These are phyloP conservation scores for Cremastinae sp. DNA, from an alignment of 2,888 invertebrate species.

Conservation along the genomic window DNA sequence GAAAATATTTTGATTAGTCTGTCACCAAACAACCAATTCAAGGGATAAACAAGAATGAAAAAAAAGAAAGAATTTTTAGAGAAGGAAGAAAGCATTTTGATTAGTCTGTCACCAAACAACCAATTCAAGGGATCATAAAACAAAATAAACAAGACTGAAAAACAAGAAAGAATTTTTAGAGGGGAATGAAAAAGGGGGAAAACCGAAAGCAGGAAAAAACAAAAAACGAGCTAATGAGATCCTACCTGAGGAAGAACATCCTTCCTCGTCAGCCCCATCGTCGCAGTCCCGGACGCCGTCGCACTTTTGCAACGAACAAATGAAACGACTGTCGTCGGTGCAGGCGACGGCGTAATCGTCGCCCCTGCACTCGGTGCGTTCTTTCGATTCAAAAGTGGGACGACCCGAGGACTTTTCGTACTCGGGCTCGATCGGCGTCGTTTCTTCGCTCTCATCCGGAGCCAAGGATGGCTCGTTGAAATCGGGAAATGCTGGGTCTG, in stretches of 20 bases:
- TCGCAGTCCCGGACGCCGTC: constrained; percentile 85
- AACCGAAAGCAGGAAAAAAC: not conserved
- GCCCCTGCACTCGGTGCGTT: constrained; percentile 79
- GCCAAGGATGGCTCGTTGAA: not conserved
- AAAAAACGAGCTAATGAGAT: constrained; percentile 28
- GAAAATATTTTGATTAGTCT: no score
- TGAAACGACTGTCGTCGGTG: constrained; percentile 81
- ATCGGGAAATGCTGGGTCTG: not conserved
- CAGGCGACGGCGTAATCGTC: constrained; percentile 82
- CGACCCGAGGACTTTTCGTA: not conserved
- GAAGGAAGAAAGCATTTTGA: no score
- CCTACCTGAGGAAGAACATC: constrained; percentile 80
- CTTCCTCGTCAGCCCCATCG: constrained; percentile 86
- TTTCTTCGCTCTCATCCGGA: not conserved
- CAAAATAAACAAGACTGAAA: no score
- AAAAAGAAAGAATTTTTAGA: no score
- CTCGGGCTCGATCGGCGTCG: not conserved
- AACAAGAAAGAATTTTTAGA: no score
- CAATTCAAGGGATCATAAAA: no score
- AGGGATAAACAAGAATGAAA: no score
- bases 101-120: no score
- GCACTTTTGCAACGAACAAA: constrained; percentile 84
- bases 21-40: no score
- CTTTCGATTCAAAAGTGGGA: not conserved
- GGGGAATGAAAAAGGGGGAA: not conserved